Evolutionary conservation across 2,888 invertebrate genomes (phyloP).

Genomic region (Drosophila borealis): DNA sequence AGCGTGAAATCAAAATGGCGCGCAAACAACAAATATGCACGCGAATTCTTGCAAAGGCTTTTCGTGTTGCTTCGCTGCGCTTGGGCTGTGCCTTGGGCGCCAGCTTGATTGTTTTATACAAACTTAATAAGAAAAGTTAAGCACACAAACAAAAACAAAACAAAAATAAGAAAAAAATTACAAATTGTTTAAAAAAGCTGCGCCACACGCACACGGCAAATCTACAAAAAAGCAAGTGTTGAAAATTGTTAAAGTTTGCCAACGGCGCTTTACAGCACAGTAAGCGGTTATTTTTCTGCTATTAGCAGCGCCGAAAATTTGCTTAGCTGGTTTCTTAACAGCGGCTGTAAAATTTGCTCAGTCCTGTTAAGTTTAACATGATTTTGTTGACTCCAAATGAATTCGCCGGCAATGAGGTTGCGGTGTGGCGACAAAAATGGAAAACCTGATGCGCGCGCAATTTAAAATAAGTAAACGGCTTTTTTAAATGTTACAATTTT

Average conservation of each 20-base stretch:
- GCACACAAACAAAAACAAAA: not conserved
- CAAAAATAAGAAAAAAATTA: not conserved
- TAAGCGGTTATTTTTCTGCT: not conserved
- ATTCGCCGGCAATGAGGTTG: not conserved
- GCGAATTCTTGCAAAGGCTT: too few relatives aligned
- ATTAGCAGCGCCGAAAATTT: not conserved
- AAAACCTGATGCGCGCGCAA: not conserved
- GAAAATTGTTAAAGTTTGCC: not conserved
- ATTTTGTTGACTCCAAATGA: too few relatives aligned
- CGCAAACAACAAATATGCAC: not conserved
- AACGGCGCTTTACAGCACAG: slow-evolving; percentile 2
- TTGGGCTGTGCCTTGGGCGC: too few relatives aligned
- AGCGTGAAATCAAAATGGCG: slow-evolving; percentile 11
- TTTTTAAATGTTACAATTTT: slow-evolving; percentile 71
- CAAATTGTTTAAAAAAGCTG: not conserved
- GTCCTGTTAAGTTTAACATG: not conserved
- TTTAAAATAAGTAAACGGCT: slow-evolving; percentile 11
- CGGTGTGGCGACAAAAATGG: not conserved
- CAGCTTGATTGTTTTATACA: not conserved
- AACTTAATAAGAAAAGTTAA: not conserved
- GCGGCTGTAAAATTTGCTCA: not conserved
- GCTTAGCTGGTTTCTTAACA: not conserved
- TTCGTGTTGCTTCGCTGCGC: not conserved
- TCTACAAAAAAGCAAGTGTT: not conserved
- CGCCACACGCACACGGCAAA: not conserved